Conservation (phyloP, 2,888 invertebrate species). For the Cryptocheilus praepositus region DNA sequence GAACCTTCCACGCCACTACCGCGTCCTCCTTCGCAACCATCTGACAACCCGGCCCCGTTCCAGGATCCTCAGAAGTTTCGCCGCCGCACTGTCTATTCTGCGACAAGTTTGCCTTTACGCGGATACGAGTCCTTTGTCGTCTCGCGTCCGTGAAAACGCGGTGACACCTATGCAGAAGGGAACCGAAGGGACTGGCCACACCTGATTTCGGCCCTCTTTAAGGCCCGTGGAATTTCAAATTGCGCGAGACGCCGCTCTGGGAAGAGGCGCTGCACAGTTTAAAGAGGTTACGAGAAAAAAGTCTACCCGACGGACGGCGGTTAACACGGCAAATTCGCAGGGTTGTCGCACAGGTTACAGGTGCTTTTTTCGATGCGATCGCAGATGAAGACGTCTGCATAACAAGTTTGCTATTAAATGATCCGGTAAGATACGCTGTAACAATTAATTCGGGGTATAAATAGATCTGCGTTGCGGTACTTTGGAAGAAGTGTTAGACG, state of each 20-base stretch:
- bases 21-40: conserved; percentile 16
- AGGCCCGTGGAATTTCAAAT: conserved; percentile 45
- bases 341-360: no score
- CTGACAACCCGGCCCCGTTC: conserved; percentile 21
- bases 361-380: no score
- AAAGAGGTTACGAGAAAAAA: no score
- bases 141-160: conserved; percentile 45
- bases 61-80: conserved; percentile 62
- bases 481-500: no score
- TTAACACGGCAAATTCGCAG: no score
- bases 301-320: no score
- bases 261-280: no score
- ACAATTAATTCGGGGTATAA: no score
- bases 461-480: no score
- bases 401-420: no score
- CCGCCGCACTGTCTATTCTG: conserved; percentile 65
- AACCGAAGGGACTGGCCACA: conserved; percentile 59
- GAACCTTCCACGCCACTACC: conserved; percentile 36
- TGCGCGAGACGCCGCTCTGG: conserved; percentile 19
- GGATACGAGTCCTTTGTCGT: conserved; percentile 70
- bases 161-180: conserved; percentile 54
- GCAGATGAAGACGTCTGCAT: no score
- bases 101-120: conserved; percentile 68
- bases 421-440: no score
- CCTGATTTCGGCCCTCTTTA: conserved; percentile 56